Conservation (phyloP, 2,888 invertebrate genomes). For the Phyto melanocephala region DNA sequence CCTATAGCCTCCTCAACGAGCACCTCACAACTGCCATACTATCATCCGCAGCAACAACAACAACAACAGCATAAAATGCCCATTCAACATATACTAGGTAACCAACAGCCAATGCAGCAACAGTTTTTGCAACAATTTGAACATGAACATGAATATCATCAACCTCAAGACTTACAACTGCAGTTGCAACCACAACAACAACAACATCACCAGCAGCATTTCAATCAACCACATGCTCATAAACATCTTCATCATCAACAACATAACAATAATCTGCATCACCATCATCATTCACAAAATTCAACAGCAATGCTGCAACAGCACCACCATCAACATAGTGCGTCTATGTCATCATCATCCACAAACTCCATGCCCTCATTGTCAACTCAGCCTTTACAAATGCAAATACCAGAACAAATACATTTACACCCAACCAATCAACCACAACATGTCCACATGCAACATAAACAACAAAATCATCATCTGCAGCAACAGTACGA, state of each 20-base stretch:
- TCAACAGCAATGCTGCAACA: slow-evolving; percentile 41
- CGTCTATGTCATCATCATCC: slow-evolving; percentile 69
- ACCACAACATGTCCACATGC: slow-evolving; percentile 62
- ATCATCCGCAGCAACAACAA: neutral
- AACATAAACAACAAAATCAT: slow-evolving; percentile 63
- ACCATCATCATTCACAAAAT: slow-evolving; percentile 69
- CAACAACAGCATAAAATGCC: slow-evolving; percentile 60
- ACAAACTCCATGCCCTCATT: slow-evolving; percentile 71
- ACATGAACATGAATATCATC: slow-evolving; percentile 76
- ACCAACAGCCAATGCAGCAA: slow-evolving; percentile 68
- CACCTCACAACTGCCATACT: slow-evolving; percentile 34
- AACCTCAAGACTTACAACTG: slow-evolving; percentile 74
- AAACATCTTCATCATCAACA: slow-evolving; percentile 52
- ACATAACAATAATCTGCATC: slow-evolving; percentile 8
- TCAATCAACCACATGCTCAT: slow-evolving; percentile 63
- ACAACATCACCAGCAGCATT: slow-evolving; percentile 45
- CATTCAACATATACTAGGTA: slow-evolving; percentile 18
- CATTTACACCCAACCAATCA: slow-evolving; percentile 53
- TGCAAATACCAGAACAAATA: slow-evolving; percentile 60
- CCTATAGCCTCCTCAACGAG: slow-evolving; percentile 53
- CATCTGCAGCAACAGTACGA: slow-evolving; percentile 30
- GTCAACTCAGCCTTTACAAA: slow-evolving; percentile 61
- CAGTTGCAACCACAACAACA: slow-evolving; percentile 66
- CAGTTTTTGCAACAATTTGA: slow-evolving; percentile 69
- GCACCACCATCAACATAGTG: slow-evolving; percentile 61